Percentiles rank a stretch among this genome's conserved stretches.
Evolutionary conservation across 2,797 vertebrate genomes (phyloP).

Genomic region (Yasuhikotakia modesta): DNA sequence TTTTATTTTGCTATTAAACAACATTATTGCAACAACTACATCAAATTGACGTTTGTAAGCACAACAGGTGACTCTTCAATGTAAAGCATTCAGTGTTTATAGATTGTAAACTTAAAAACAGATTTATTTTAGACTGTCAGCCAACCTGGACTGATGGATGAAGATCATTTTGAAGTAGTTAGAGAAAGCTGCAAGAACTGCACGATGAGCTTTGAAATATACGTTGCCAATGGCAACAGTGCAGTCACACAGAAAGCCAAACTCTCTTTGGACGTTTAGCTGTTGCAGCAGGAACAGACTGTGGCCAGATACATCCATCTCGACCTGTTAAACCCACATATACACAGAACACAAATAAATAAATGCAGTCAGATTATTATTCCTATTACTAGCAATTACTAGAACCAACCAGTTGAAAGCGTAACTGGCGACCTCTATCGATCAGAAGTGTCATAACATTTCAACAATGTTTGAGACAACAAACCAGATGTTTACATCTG

Average conservation of each 20-base stretch:
- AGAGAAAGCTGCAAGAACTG: constrained; percentile 95
- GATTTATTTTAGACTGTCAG: neutral
- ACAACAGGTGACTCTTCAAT: neutral
- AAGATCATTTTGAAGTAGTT: constrained; percentile 99
- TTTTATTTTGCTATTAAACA: neutral
- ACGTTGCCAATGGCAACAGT: constrained; percentile 97
- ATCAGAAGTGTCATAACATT: constrained; percentile 20
- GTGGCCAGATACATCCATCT: constrained; percentile 89
- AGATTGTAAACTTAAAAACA: neutral
- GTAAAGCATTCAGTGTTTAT: neutral
- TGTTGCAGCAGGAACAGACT: constrained; percentile 95
- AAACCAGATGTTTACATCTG: constrained; percentile 57
- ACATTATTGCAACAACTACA: neutral
- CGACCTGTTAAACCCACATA: constrained; percentile 50
- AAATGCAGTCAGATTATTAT: neutral
- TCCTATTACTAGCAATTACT: neutral
- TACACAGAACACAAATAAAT: constrained; percentile 9
- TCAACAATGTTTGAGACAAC: constrained; percentile 19
- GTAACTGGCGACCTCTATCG: constrained; percentile 57
- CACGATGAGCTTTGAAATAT: constrained; percentile 97
- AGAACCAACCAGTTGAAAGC: constrained; percentile 1
- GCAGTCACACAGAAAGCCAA: constrained; percentile 97
- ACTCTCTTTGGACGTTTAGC: constrained; percentile 95
- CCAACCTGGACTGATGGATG: constrained; percentile 97
- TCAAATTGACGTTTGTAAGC: neutral